A percentile compares a stretch with the other conserved stretches of the same genome.
phyloP scores from a whole-genome alignment of 2,888 invertebrate genomes.

The Ditula angustiorana region DNA sequence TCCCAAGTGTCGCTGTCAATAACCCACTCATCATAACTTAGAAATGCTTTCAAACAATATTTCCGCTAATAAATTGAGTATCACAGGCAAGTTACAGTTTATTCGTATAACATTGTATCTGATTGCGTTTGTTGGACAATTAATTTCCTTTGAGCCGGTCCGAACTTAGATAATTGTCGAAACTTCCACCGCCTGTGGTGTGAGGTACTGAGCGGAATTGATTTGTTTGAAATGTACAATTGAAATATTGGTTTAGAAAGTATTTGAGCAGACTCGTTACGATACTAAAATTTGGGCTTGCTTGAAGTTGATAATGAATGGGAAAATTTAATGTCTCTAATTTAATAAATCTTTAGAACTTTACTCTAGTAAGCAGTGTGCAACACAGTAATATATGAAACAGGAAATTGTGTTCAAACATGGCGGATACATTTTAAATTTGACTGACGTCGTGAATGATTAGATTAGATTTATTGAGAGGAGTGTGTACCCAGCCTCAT shows the following conservation, averaged over 20 bases:
- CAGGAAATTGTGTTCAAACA: too few relatives aligned
- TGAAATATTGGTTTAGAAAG: conserved; percentile 9
- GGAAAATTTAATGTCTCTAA: neutral
- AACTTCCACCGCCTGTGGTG: neutral
- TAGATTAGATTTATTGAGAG: too few relatives aligned
- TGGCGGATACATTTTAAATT: too few relatives aligned
- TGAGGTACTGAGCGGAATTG: neutral
- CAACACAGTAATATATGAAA: too few relatives aligned
- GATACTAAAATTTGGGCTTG: neutral
- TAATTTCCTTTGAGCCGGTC: conserved; percentile 10
- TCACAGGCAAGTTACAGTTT: neutral
- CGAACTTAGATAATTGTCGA: conserved; percentile 10
- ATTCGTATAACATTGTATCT: neutral
- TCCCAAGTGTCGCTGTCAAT: too few relatives aligned
- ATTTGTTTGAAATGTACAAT: conserved; percentile 11
- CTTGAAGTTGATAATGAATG: neutral
- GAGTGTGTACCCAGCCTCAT: too few relatives aligned
- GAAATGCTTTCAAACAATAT: neutral
- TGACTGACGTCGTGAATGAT: too few relatives aligned
- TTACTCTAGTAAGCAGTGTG: too few relatives aligned
- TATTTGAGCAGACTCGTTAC: neutral
- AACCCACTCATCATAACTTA: neutral
- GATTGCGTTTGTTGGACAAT: conserved; percentile 1
- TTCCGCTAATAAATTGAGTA: neutral
- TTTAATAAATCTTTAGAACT: too few relatives aligned